These are phyloP conservation scores for Oxyruncus cristatus DNA, from an alignment of 2,113 vertebrate species.

Conservation along the genomic window DNA sequence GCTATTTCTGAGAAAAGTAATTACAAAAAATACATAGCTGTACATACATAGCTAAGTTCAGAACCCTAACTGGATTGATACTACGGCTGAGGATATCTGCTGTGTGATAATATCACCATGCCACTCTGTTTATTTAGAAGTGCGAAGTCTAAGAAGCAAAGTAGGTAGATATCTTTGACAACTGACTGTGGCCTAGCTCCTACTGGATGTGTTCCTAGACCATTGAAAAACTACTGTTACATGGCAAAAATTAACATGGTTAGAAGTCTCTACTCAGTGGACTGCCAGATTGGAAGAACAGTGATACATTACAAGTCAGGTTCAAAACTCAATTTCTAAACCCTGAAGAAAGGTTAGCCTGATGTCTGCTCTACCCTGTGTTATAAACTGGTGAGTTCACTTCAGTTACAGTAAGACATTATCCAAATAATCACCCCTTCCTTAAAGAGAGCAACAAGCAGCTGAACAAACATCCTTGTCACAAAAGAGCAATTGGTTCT, in stretches of 20 bases:
- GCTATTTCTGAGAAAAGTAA: background rate
- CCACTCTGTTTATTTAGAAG: background rate
- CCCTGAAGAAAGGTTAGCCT: background rate
- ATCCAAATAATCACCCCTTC: background rate
- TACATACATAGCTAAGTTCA: background rate
- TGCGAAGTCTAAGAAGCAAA: background rate
- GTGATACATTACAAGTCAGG: background rate
- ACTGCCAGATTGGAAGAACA: background rate
- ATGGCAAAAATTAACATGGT: background rate
- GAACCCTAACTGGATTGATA: background rate
- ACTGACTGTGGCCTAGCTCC: background rate
- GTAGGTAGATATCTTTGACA: background rate
- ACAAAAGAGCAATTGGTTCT: background rate
- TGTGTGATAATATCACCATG: background rate
- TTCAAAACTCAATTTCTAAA: background rate
- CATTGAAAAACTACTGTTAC: background rate
- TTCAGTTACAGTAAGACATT: background rate
- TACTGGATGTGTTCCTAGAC: background rate
- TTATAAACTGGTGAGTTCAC: background rate
- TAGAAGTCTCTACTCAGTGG: background rate
- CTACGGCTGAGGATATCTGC: background rate
- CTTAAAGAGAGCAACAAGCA: background rate
- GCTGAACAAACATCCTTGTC: background rate
- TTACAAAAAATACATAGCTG: background rate
- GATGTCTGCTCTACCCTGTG: background rate